Conservation (phyloP, 2,888 invertebrate species). For the Brachycybe producta region DNA sequence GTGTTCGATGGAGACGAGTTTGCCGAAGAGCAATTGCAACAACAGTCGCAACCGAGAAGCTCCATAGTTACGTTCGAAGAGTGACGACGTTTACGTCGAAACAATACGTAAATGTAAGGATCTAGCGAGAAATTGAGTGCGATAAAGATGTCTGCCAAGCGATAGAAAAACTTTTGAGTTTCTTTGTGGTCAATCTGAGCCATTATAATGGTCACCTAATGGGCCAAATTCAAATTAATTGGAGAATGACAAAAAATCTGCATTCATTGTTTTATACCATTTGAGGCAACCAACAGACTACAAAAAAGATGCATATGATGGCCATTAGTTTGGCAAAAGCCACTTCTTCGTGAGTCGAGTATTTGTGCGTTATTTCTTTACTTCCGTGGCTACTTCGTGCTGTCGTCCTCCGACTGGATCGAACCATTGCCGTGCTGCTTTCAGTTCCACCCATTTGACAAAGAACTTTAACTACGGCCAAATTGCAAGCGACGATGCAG, state of each 20-base stretch:
- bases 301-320: conserved; percentile 64
- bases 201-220: conserved; percentile 51
- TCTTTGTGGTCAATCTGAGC: conserved; percentile 38
- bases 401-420: conserved; percentile 8
- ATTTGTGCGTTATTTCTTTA: conserved; percentile 20
- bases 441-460: conserved; percentile 40
- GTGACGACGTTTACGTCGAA: conserved; percentile 42
- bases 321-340: conserved; percentile 77
- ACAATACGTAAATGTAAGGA: conserved; percentile 67
- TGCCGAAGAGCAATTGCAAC: too few species aligned
- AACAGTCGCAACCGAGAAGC: too few species aligned
- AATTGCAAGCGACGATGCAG: conserved; percentile 67
- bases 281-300: conserved; percentile 76
- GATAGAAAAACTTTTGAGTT: conserved; percentile 37
- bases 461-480: conserved; percentile 63
- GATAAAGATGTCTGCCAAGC: conserved; percentile 57
- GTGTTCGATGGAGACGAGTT: too few species aligned
- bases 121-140: conserved; percentile 69
- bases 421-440: conserved; percentile 11
- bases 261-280: conserved; percentile 46
- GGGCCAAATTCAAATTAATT: conserved; percentile 18
- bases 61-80: too few species aligned
- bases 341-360: conserved; percentile 61
- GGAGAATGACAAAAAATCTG: background rate
- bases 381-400: background rate